Base-by-base conservation (phyloP, 2,113 vertebrate species). In the Callospermophilus lateralis region DNA sequence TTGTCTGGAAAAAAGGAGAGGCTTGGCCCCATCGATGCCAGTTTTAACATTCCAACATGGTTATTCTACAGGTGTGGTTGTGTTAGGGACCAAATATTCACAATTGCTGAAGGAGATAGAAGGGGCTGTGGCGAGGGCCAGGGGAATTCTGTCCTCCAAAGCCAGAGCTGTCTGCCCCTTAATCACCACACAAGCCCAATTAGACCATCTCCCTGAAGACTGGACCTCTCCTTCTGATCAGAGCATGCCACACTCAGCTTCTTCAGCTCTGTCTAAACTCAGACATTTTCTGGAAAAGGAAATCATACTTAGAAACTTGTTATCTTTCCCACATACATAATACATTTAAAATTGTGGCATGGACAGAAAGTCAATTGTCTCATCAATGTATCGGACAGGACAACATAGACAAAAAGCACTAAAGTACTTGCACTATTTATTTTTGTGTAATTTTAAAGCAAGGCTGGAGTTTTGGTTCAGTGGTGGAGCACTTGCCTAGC, bases 1-100 rank as follows among this genome's bases (percentile, higher is more conserved):
- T 99, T 99, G 99, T 37, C 99, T 98, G 72, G 99, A 99, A 98
- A 98, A 99, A 99, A 8, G 99, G 99, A 74, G 99, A 73, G 99
- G 99, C 97, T 98, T 99, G 98, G 99, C 99, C 32, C 99, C 99
- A 98, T 99, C 99, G 34, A 98, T 99, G 72, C 99, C 99, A 12
- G 99, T 99, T 99, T 99, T 99, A 42, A 99, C 89, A 99, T 98
- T 97, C 99, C 99, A 67, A 99, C 98, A 97, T 98, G 98, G 97
- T 63, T 98, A 98, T 24, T 94, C 98, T 11, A 98, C 98, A 89
- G 99, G 98, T 97, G 98, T 99, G 98, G 99, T 99, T 94, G 94
- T 98, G 88, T 78, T 68, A 63, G 92, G 83, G 87, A 93, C 78
- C 94, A 96, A 51, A 88, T 90, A 94, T 89, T 84, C 24, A 51